Percentiles rank a stretch among this genome's conserved stretches.
Evolutionary conservation across 2,888 invertebrate species (phyloP).

Genomic region (Eupithecia tripunctaria): DNA sequence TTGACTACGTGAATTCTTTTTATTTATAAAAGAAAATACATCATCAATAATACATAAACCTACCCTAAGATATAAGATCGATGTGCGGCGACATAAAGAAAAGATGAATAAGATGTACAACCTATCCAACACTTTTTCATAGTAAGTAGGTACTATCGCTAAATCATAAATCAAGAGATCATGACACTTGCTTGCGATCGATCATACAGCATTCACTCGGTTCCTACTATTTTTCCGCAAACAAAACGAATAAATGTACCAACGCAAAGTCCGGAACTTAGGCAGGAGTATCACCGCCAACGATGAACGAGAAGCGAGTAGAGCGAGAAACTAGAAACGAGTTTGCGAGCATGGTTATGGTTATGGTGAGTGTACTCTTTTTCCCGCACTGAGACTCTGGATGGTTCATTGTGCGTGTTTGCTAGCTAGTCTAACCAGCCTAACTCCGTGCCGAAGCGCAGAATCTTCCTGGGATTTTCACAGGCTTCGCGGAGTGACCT

Average conservation of each 20-base stretch:
- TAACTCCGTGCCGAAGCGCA: no score
- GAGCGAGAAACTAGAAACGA: no score
- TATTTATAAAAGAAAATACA: not conserved
- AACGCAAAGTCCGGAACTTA: not conserved
- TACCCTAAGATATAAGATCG: not conserved
- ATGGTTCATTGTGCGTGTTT: no score
- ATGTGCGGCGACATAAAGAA: not conserved
- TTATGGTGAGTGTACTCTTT: no score
- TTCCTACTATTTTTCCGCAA: not conserved
- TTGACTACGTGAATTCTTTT: not conserved
- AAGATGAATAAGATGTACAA: conserved; percentile 3
- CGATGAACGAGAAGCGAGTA: no score
- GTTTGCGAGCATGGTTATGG: no score
- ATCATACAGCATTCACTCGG: not conserved
- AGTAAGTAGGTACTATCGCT: not conserved
- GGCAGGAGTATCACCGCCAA: no score
- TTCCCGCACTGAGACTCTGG: no score
- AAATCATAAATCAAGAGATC: not conserved
- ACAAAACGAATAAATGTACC: not conserved
- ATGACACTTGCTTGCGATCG: conserved; percentile 3
- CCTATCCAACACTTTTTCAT: not conserved
- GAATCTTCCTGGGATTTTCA: no score
- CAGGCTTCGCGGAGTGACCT: no score
- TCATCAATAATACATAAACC: conserved; percentile 5
- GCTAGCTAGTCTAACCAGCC: no score